Conservation (phyloP, 1,140 invertebrate species). For the Parasteatoda tepidariorum region DNA sequence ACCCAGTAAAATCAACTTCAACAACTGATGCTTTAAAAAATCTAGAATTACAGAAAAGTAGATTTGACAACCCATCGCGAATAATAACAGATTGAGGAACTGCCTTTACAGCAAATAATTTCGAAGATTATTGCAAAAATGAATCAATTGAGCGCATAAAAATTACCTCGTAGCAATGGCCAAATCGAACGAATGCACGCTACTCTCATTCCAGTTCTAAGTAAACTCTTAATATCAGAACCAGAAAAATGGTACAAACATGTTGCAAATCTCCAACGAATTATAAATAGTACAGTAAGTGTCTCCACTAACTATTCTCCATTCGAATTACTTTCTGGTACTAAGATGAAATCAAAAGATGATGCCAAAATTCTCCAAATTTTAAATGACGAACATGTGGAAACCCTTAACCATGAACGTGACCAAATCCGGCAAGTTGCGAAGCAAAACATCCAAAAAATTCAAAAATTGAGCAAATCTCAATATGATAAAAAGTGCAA, state of each 20-base stretch:
- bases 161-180: background rate
- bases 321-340: background rate
- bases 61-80: background rate
- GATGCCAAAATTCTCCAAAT: background rate
- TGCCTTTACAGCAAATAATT: background rate
- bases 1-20: constrained; percentile 14
- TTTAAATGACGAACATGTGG: background rate
- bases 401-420: background rate
- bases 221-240: background rate
- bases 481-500: background rate
- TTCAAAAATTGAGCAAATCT: background rate
- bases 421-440: background rate
- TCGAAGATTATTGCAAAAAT: background rate
- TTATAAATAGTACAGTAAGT: constrained; percentile 9
- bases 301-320: background rate
- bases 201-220: background rate
- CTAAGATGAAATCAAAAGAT: constrained; percentile 15
- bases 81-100: background rate
- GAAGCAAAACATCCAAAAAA: background rate
- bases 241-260: background rate
- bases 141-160: background rate
- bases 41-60: background rate
- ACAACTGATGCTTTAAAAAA: background rate
- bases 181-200: constrained; percentile 3
- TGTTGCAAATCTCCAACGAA: background rate